These are phyloP conservation scores for Trissolcus basalis DNA, from an alignment of 1,140 invertebrate genomes.

Conservation along the genomic window DNA sequence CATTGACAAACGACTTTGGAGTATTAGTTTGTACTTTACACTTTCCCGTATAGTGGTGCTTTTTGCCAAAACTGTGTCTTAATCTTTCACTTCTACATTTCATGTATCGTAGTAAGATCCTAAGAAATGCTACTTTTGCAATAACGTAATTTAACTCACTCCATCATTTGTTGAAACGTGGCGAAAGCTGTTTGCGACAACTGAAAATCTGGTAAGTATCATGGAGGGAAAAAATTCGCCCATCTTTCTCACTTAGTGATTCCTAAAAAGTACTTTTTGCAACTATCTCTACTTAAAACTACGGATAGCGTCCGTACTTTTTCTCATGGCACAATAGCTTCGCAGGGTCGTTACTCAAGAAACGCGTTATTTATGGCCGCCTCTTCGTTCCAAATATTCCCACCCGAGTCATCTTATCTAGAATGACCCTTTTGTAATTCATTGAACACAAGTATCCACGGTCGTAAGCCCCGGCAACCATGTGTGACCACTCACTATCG, in stretches of 20 bases:
- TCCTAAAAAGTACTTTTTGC: conserved; percentile 29
- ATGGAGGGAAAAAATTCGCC: conserved; percentile 20
- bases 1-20: neutral
- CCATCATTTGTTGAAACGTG: neutral
- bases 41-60: neutral
- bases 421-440: conserved; percentile 50
- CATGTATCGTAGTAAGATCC: conserved; percentile 3
- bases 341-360: conserved; percentile 33
- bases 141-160: conserved; percentile 16
- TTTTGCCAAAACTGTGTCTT: conserved; percentile 2
- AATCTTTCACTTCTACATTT: neutral
- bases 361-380: conserved; percentile 33
- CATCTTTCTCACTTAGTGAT: conserved; percentile 41
- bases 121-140: conserved; percentile 17
- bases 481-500: conserved; percentile 17
- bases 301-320: conserved; percentile 23
- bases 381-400: conserved; percentile 45
- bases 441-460: conserved; percentile 36
- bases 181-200: conserved; percentile 16
- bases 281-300: conserved; percentile 32
- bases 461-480: conserved; percentile 14
- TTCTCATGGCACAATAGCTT: conserved; percentile 16
- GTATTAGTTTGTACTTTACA: neutral
- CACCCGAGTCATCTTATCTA: conserved; percentile 45
- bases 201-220: conserved; percentile 32